Base-by-base conservation (phyloP, 1,140 invertebrate genomes). In the Drosophila biarmipes region DNA sequence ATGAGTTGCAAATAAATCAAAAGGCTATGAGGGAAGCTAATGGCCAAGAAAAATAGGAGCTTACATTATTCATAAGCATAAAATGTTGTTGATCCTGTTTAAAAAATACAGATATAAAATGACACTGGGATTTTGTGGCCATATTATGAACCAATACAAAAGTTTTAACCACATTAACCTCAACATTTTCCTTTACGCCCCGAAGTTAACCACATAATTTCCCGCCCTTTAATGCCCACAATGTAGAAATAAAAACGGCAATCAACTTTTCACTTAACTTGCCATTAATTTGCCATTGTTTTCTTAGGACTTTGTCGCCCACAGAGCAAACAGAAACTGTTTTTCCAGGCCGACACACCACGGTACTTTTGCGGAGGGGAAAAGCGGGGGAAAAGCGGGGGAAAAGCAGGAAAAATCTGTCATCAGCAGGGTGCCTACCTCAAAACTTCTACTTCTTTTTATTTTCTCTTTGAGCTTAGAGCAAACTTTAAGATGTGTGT, bases 181-280 rank as follows among this genome's bases (percentile, higher is more conserved):
- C 0, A 49, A 49, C 12, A 17, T 59, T 43, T 17, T 14, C 17
- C 14, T 35, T 21, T 52, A n/a, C 11, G 19, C n/a, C 51, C 27
- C 24, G 21, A 43, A 35, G 0, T 53, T 54, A 45, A 10, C 46
- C 31, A 14, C 14, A 37, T 63, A 34, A 63, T 63, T 63, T 14
- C 11, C 31, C 38, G 35, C n/a, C n/a, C 29, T 64, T 43, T 29
- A 52, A 59, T n/a, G 37, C 43, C 38, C 2, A 14, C 45, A 42
- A 54, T 14, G 14, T 10, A 2, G 7, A 19, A 12, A 55, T n/a
- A 46, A 31, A 19, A 56, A 46, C 34, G 35, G 58, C 49, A 55
- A 56, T 69, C 40, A 69, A 69, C 66, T 69, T 69, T 69, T 46
- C 66, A 69, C 66, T 69, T 69, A 69, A 69, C 64, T 69, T 69